A percentile compares a stretch with the other conserved stretches of the same genome.
Evolutionary conservation across 2,888 invertebrate genomes (phyloP).

Genomic region (Apeira syringaria): DNA sequence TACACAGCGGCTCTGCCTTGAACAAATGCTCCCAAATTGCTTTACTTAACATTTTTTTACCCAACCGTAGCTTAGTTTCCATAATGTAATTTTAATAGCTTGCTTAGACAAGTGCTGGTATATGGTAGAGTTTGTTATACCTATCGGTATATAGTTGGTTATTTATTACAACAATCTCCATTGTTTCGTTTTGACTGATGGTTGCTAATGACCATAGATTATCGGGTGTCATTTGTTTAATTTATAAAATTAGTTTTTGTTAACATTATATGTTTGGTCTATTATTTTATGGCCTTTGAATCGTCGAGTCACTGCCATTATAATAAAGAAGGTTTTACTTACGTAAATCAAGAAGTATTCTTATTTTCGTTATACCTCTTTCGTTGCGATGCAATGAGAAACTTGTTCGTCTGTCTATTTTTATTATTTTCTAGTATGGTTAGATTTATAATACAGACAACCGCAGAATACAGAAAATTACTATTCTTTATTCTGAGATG

Average conservation of each 20-base stretch:
- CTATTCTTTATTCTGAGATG: too few relatives aligned
- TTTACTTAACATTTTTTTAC: slow-evolving; percentile 24
- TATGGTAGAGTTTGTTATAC: slow-evolving; percentile 36
- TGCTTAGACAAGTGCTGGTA: slow-evolving; percentile 30
- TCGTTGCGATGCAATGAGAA: too few relatives aligned
- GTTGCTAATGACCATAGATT: slow-evolving; percentile 56
- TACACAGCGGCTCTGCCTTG: slow-evolving; percentile 12
- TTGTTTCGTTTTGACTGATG: slow-evolving; percentile 71
- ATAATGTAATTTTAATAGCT: slow-evolving; percentile 35
- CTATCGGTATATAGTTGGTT: slow-evolving; percentile 34
- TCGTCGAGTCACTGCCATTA: too few relatives aligned
- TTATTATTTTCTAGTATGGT: too few relatives aligned
- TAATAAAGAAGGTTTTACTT: too few relatives aligned
- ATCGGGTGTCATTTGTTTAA: slow-evolving; percentile 55
- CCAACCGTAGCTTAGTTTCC: slow-evolving; percentile 22
- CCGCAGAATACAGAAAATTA: too few relatives aligned
- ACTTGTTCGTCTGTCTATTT: too few relatives aligned
- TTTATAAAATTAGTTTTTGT: slow-evolving; percentile 35
- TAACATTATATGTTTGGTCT: slow-evolving; percentile 20
- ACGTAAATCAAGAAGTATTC: too few relatives aligned
- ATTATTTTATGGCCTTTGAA: slow-evolving; percentile 14
- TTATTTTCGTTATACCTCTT: too few relatives aligned
- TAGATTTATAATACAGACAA: too few relatives aligned
- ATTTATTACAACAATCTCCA: slow-evolving; percentile 56
- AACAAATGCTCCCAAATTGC: slow-evolving; percentile 20